Percentiles rank a stretch among this genome's conserved stretches.
These are phyloP conservation scores for Molanna angustata DNA, from an alignment of 2,888 invertebrate genomes.

Conservation along the genomic window DNA sequence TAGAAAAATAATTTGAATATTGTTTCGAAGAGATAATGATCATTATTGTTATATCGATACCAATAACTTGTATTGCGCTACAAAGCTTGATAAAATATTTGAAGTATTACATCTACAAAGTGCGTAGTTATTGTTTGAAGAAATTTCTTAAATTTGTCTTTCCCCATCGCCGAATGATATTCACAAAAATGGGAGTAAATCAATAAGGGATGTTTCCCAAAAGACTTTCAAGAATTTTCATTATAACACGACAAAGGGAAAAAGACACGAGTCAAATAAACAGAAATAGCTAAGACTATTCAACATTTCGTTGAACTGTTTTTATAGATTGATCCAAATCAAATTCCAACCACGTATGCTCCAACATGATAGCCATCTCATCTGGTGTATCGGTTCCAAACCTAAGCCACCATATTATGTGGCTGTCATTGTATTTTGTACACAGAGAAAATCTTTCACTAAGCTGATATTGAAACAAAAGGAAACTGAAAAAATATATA, in stretches of 20 bases:
- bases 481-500: neutral
- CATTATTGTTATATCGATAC: too few species aligned
- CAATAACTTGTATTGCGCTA: too few species aligned
- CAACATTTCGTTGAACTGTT: too few species aligned
- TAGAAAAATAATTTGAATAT: too few species aligned
- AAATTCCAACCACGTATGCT: conserved; percentile 25
- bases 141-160: neutral
- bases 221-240: neutral
- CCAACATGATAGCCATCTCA: conserved; percentile 22
- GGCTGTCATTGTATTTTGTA: conserved; percentile 14
- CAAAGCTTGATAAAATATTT: too few species aligned
- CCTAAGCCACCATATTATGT: conserved; percentile 20
- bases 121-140: too few species aligned
- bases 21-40: too few species aligned
- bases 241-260: neutral
- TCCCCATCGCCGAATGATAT: neutral
- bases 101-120: too few species aligned
- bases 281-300: conserved; percentile 3
- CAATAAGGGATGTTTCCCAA: neutral
- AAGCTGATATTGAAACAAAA: neutral
- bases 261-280: neutral
- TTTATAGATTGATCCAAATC: neutral
- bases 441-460: conserved; percentile 18
- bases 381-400: conserved; percentile 26
- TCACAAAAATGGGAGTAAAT: neutral